Conservation (phyloP, 2,113 vertebrate species). For the Coptodon bakossiorum region DNA sequence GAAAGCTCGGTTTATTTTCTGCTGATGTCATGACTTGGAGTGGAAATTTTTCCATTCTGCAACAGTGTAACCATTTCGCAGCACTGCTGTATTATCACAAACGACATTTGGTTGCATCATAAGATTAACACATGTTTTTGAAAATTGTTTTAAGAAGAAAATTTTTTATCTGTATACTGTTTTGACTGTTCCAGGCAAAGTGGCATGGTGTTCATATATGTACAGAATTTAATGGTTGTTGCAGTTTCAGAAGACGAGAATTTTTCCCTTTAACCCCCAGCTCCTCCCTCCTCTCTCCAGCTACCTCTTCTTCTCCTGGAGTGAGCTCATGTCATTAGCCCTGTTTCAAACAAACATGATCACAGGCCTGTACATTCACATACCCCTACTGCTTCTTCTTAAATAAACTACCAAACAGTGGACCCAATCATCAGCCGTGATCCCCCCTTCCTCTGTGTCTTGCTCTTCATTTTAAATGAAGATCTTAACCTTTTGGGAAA, state of each 20-base stretch:
- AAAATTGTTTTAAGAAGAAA: neutral
- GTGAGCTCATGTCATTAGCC: constrained; percentile 6
- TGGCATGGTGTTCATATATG: neutral
- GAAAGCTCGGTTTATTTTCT: neutral
- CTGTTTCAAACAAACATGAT: neutral
- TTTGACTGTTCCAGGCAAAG: neutral
- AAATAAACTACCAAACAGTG: neutral
- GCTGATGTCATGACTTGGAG: neutral
- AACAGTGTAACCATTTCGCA: neutral
- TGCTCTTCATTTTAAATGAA: neutral
- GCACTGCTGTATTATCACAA: neutral
- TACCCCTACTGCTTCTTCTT: neutral
- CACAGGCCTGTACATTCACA: neutral
- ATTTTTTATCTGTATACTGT: neutral
- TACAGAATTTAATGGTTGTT: neutral
- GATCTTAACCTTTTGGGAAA: neutral
- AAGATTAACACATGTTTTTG: neutral
- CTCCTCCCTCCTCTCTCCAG: neutral
- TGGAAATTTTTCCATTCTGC: neutral
- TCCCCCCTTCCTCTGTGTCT: neutral
- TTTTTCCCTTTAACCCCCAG: constrained; percentile 16
- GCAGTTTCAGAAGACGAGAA: constrained; percentile 1
- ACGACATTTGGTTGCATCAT: neutral
- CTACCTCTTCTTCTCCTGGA: neutral
- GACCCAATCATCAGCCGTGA: neutral